A percentile compares a stretch with the other conserved stretches of the same genome.
Evolutionary conservation across 1,140 invertebrate genomes (phyloP).

Genomic region (Wasmannia auropunctata): DNA sequence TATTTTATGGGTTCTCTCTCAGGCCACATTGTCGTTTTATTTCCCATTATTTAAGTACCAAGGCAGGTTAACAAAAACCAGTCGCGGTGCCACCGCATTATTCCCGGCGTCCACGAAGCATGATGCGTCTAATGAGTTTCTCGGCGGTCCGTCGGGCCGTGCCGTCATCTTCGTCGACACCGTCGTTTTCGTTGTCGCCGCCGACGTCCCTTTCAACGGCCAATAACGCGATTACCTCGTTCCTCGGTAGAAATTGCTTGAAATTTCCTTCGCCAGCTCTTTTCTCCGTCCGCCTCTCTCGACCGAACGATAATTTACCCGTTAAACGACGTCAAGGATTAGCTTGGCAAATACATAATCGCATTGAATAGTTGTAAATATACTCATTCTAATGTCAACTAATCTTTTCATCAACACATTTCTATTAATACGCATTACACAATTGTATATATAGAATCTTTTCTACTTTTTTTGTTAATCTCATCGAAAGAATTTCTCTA

Average conservation of each 20-base stretch:
- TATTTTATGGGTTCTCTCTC: constrained; percentile 68
- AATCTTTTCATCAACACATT: background rate
- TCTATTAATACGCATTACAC: background rate
- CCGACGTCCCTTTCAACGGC: constrained; percentile 54
- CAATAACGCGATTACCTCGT: constrained; percentile 59
- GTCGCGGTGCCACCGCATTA: constrained; percentile 59
- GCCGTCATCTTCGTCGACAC: constrained; percentile 49
- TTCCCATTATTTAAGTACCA: constrained; percentile 71
- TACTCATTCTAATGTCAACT: background rate
- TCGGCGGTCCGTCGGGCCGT: constrained; percentile 38
- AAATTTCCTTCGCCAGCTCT: constrained; percentile 39
- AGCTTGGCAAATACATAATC: constrained; percentile 36
- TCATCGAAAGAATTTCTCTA: background rate
- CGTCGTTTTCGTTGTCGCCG: constrained; percentile 30
- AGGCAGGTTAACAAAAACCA: constrained; percentile 70
- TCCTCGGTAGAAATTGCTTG: constrained; percentile 47
- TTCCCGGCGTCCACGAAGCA: constrained; percentile 59
- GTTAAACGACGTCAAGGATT: constrained; percentile 39
- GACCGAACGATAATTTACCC: constrained; percentile 31
- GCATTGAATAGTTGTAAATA: background rate
- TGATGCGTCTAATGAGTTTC: constrained; percentile 63
- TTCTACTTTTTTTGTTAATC: background rate
- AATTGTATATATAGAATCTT: background rate
- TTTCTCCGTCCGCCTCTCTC: constrained; percentile 31
- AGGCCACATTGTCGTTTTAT: constrained; percentile 70